Evolutionary conservation across 2,797 vertebrate genomes (phyloP).

Genomic region (Pristis pectinata): DNA sequence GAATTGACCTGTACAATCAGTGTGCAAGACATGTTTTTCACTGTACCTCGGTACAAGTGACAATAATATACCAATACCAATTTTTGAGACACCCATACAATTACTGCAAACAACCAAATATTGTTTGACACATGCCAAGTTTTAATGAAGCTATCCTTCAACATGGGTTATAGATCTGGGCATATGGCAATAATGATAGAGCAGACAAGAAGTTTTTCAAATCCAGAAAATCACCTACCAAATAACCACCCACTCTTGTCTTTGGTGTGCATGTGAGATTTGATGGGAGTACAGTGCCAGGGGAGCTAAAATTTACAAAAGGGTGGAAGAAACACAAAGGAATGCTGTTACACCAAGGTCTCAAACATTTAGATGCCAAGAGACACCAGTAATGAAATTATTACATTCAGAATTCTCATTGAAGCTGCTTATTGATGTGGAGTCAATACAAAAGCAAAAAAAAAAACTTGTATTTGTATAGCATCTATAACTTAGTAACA

Average conservation of each 20-base stretch:
- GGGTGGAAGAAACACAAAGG: background rate
- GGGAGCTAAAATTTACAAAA: too few relatives aligned
- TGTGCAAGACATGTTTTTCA: too few relatives aligned
- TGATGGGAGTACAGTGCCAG: too few relatives aligned
- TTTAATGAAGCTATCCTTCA: background rate
- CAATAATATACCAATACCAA: too few relatives aligned
- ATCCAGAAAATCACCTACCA: background rate
- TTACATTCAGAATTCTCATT: background rate
- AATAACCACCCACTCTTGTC: too few relatives aligned
- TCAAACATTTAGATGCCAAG: background rate
- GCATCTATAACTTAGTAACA: too few relatives aligned
- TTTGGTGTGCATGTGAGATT: too few relatives aligned
- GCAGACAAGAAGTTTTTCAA: background rate
- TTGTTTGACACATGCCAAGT: background rate
- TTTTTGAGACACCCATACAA: background rate
- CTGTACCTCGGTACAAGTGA: too few relatives aligned
- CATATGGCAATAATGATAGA: background rate
- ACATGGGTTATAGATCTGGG: background rate
- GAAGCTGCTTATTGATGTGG: background rate
- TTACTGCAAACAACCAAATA: background rate
- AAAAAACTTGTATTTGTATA: background rate
- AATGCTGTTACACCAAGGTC: background rate
- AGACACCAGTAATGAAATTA: background rate
- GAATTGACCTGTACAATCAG: too few relatives aligned
- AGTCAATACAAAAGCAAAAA: background rate